Conservation (phyloP, 2,888 invertebrate genomes). For the Chydorus sphaericus region DNA sequence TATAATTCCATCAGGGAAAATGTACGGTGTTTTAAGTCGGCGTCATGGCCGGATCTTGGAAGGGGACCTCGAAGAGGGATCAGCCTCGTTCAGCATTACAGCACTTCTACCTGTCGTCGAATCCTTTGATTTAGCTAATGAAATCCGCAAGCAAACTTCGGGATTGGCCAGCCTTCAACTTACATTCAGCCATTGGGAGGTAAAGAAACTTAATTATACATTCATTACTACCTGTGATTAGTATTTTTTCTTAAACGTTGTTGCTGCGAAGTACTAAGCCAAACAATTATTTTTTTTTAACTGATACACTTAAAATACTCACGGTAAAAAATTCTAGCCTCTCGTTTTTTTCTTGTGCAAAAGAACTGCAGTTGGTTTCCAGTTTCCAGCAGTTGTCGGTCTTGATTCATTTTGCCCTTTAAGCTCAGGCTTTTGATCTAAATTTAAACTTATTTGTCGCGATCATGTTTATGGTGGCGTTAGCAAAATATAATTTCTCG, state of each 20-base stretch:
- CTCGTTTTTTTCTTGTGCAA: background rate
- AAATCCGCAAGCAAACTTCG: slow-evolving; percentile 87
- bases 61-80: slow-evolving; percentile 82
- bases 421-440: too few species aligned
- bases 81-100: slow-evolving; percentile 67
- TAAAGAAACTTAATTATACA: slow-evolving; percentile 34
- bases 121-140: slow-evolving; percentile 87
- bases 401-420: too few species aligned
- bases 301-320: background rate
- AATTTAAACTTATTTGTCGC: too few species aligned
- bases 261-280: background rate
- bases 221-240: background rate
- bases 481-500: too few species aligned
- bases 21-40: slow-evolving; percentile 77
- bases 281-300: background rate
- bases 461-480: too few species aligned
- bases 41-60: slow-evolving; percentile 75
- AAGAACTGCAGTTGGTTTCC: background rate
- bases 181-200: slow-evolving; percentile 96
- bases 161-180: slow-evolving; percentile 91
- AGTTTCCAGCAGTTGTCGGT: background rate
- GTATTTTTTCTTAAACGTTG: too few species aligned
- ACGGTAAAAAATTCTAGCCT: background rate
- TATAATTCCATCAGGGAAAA: slow-evolving; percentile 49
- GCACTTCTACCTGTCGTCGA: slow-evolving; percentile 90